Base-by-base conservation (phyloP, 2,888 invertebrate genomes). In the Drosophila melanosoma region DNA sequence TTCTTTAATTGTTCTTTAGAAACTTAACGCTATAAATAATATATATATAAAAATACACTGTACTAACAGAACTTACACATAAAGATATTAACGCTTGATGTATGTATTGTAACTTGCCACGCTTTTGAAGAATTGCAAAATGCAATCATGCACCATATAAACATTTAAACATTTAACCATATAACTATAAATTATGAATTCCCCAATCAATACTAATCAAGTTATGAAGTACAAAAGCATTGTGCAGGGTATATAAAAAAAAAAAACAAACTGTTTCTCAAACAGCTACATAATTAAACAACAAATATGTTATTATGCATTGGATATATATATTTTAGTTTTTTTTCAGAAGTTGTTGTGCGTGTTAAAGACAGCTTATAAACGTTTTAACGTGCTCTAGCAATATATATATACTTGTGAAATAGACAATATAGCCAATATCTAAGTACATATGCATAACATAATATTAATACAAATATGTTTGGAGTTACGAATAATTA, bases 371-470 rank as follows among this genome's bases (percentile, higher is more conserved):
- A 63, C 69, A 68, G 61, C 67, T 69, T 70, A 54, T 57, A 42
- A 64, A 49, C 63, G 70, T 63, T 63, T 73, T 68, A 71, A 72
- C 72, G 42, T 71, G 60, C 72, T 75, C 74, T 71, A 78, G 60
- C 49, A 71, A 77, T 58, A 67, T 51, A 88, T 87, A 91, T 88
- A 91, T 91, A 92, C 92, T 92, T 93, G 93, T 93, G 93, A 93
- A 88, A 91, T 92, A 91, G 93, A 93, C 93, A 93, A 93, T 93
- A 93, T 92, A 91, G 79, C 82, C 76, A n/a, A 56, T 72, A 76
- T 70, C 74, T 54, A 75, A 48, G 12, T 62, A 71, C 60, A 70
- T 69, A 52, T 60, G 51, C 42, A 36, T 54, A 52, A 57, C 49
- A 51, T 33, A 40, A 58, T 77, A 67, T 69, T 23, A 29, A 52